phyloP scores from a whole-genome alignment of 2,113 vertebrate species.

The Dasyornis broadbenti region DNA sequence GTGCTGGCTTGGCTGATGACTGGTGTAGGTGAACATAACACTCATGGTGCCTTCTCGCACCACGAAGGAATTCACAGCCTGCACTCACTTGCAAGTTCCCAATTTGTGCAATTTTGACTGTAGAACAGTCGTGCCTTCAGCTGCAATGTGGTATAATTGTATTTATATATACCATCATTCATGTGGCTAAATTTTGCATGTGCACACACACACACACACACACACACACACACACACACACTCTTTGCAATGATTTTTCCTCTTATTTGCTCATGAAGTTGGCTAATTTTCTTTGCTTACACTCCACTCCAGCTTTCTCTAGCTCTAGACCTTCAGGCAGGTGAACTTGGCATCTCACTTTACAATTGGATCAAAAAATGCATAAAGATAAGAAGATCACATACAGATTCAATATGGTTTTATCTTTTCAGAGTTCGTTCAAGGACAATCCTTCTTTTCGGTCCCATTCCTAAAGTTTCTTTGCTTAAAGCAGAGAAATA shows the following conservation, averaged over 20 bases:
- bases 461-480: neutral
- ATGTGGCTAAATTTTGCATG: neutral
- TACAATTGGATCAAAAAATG: neutral
- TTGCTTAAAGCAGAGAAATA: neutral
- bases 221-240: accelerated
- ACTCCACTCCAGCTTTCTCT: neutral
- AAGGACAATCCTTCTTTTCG: neutral
- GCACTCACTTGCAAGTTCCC: neutral
- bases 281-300: neutral
- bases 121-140: neutral
- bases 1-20: neutral
- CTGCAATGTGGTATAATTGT: neutral
- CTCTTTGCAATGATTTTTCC: neutral
- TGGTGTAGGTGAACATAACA: neutral
- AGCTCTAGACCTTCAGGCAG: neutral
- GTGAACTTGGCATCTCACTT: neutral
- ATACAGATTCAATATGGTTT: neutral
- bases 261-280: neutral
- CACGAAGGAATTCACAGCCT: neutral
- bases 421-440: neutral
- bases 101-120: neutral
- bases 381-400: neutral
- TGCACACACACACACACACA: accelerated
- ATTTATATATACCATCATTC: neutral
- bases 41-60: neutral